Conservation (phyloP, 2,888 invertebrate species). For the Netelia inedita region DNA sequence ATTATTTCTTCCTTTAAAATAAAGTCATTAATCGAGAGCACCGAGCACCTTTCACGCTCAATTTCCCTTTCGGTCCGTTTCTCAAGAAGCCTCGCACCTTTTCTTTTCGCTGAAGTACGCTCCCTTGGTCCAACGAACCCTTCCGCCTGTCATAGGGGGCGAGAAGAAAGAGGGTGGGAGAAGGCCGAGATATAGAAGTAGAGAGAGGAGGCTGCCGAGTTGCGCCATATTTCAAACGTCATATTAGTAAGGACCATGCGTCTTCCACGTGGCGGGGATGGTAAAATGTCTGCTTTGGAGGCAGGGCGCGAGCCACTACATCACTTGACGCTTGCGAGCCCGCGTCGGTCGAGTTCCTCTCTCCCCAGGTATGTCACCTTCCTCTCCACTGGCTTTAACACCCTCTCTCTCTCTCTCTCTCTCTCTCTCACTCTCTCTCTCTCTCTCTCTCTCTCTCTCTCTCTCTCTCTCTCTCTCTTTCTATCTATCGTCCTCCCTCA, state of each 20-base stretch:
- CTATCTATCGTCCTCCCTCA: background rate
- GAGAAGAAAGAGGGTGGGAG: conserved; percentile 59
- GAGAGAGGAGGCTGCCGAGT: conserved; percentile 68
- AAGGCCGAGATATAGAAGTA: conserved; percentile 63
- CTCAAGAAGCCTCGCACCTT: conserved; percentile 17
- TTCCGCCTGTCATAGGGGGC: conserved; percentile 24
- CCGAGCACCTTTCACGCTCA: background rate
- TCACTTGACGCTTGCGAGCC: conserved; percentile 75
- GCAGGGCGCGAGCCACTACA: conserved; percentile 78
- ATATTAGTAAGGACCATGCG: conserved; percentile 82
- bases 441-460: conserved; percentile 53
- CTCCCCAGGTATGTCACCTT: conserved; percentile 74
- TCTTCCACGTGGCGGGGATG: conserved; percentile 77
- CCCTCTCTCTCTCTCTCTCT: conserved; percentile 45
- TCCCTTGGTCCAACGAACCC: conserved; percentile 45
- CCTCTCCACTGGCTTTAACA: conserved; percentile 64
- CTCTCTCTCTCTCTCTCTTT: conserved; percentile 43
- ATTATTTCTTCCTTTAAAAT: no score
- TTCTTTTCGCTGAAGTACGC: conserved; percentile 27
- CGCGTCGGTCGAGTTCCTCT: conserved; percentile 69
- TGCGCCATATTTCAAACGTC: conserved; percentile 82
- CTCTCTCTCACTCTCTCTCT: conserved; percentile 17
- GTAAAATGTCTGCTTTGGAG: conserved; percentile 80
- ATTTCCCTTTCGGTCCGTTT: background rate
- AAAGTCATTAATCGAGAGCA: background rate